Base-by-base conservation (phyloP, 2,113 vertebrate genomes). In the Stigmatopora nigra region DNA sequence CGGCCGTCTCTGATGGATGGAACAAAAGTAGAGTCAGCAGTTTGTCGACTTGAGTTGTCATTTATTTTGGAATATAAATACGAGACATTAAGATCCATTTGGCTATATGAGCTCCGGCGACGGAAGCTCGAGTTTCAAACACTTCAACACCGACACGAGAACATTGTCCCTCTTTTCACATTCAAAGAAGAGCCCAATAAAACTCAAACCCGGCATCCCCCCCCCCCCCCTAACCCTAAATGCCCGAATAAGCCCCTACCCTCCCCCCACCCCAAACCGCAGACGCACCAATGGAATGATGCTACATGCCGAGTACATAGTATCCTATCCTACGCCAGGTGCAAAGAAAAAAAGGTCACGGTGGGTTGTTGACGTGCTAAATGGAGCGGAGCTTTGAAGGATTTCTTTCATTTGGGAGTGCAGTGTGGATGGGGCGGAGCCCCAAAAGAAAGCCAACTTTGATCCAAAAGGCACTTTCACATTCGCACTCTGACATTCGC, bases 261-360 rank as follows among this genome's bases (percentile, higher is more conserved):
- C 73, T 72, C 73, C 80, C 71, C 59, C 46, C 71, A 73, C 75
- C 70, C 59, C n/a, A n/a, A n/a, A n/a, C n/a, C 36, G 15, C 65
- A 88, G 84, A 83, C 83, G 89, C 88, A 89, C 86, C 89, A 87
- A 85, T 87, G 88, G 86, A 78, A 78, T 89, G 89, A 89, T 87
- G 89, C 89, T 88, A 91, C 90, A 91, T 91, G 90, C 91, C 88
- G 82, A 89, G 86, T 87, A 89, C 89, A 90, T 82, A 20, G 14
- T n/a, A n/a, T n/a, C 38, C 5, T 16, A 65, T 88, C 87, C 84
- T 84, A 89, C 87, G 91, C 89, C 86, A 88, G 35, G 51, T 53
- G 86, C 90, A 89, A 89, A 89, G 90, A 90, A 89, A 89, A 89
- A 89, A 89, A 57, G 82, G 92, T 94, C 93, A 98, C 94, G 90